Conservation (phyloP, 2,888 invertebrate species). For the Neria commutata region DNA sequence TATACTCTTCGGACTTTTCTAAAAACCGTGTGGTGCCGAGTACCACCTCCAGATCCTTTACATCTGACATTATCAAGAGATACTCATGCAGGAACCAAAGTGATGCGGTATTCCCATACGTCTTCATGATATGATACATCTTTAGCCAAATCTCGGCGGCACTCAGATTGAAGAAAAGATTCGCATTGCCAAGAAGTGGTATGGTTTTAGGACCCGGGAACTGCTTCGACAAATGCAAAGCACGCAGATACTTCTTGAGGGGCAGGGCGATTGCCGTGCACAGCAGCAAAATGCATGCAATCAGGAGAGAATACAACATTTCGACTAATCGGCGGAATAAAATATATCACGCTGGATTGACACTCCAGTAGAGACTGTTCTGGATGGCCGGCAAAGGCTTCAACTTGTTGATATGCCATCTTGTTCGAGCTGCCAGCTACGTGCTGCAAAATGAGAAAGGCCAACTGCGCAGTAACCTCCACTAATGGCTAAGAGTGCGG, state of each 20-base stretch:
- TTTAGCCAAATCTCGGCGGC: conserved; percentile 27
- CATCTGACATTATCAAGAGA: conserved; percentile 36
- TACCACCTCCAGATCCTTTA: conserved; percentile 36
- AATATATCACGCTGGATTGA: too few species aligned
- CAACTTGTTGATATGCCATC: too few species aligned
- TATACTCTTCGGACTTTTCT: conserved; percentile 38
- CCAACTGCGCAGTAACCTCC: too few species aligned
- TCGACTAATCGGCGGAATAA: too few species aligned
- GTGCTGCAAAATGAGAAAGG: too few species aligned
- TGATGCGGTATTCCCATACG: conserved; percentile 33
- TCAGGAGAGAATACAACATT: too few species aligned
- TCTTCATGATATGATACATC: conserved; percentile 25
- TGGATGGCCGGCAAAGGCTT: too few species aligned
- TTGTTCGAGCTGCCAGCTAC: too few species aligned
- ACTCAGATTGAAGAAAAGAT: conserved; percentile 37
- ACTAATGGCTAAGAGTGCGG: too few species aligned
- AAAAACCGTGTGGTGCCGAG: conserved; percentile 32
- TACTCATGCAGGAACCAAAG: conserved; percentile 36
- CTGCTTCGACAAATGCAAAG: conserved; percentile 27
- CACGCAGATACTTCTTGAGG: conserved; percentile 28
- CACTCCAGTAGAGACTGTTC: too few species aligned
- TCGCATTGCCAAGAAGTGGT: conserved; percentile 64
- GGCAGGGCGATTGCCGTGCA: too few species aligned
- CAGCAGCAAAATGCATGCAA: too few species aligned
- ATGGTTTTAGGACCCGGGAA: conserved; percentile 54